Base-by-base conservation (phyloP, 2,797 vertebrate species). In the Sebastes vulpes region DNA sequence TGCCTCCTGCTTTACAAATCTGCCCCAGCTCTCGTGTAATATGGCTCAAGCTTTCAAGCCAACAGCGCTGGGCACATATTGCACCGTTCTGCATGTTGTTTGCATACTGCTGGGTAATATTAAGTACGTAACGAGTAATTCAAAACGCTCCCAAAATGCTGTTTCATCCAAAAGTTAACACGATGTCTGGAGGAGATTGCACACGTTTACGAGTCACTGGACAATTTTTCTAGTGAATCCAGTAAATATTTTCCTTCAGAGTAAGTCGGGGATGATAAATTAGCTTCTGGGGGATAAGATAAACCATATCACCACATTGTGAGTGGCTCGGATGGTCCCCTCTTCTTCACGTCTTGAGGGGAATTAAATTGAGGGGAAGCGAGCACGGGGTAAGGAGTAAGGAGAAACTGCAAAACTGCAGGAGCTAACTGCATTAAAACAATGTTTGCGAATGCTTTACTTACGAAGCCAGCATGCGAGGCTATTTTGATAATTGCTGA, bases 401-500 rank as follows among this genome's bases (percentile, higher is more conserved):
- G 54, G 54, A 82, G 66, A 54, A 85, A 76, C 48, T 72, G 75
- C 48, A 85, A 85, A 90, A 69, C 86, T 61, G 90, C 83, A 81
- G 84, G 92, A 91, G 86, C 29, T 26, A 92, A 89, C 87, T 58
- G 76, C 84, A 92, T 91, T 93, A 87, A 92, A 92, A 93, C 88
- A 91, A 93, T 93, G 89, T 95, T 92, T 92, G 91, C 58, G 26
- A 92, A 89, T 46, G 65, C 81, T 90, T 90, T 91, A 87, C 79
- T 91, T 87, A 79, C 64, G 58, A 78, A 93, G 75, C 76, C 92
- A 92, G 95, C 92, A 80, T 92, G 92, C 75, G 58, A 85, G 72
- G 83, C 89, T 80, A 91, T 92, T 93, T 80, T 79, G 68, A 81
- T 93, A 95, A 95, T 96, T 94, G 91, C 90, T 72, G 71, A 89